These are phyloP conservation scores for Acleris cristana DNA, from an alignment of 2,888 invertebrate species.

Conservation along the genomic window DNA sequence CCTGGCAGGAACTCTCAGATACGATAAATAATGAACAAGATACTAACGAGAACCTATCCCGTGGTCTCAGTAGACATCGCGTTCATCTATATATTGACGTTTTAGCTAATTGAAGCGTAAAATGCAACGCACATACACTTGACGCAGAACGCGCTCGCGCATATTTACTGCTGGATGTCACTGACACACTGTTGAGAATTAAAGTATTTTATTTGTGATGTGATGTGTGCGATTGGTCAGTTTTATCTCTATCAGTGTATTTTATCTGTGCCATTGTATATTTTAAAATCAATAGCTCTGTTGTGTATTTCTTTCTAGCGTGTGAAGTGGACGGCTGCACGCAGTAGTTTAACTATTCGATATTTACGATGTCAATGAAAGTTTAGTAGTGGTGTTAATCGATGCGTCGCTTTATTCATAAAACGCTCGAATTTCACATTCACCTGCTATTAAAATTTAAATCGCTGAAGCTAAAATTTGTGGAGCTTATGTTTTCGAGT, in stretches of 20 bases:
- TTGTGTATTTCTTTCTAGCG: not conserved
- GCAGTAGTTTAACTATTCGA: slow-evolving; percentile 52
- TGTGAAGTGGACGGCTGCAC: slow-evolving; percentile 57
- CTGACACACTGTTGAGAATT: too few relatives aligned
- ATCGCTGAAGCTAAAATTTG: slow-evolving; percentile 22
- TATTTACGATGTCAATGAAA: slow-evolving; percentile 60
- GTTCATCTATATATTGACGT: too few relatives aligned
- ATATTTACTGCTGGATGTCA: too few relatives aligned
- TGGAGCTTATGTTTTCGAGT: slow-evolving; percentile 14
- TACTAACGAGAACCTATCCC: too few relatives aligned
- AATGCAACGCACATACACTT: too few relatives aligned
- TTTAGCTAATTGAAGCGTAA: too few relatives aligned
- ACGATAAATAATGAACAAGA: too few relatives aligned
- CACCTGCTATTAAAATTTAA: slow-evolving; percentile 17
- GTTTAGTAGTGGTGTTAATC: slow-evolving; percentile 45
- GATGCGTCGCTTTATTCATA: slow-evolving; percentile 33
- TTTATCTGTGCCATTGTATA: not conserved
- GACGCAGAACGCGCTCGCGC: too few relatives aligned
- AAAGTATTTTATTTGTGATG: too few relatives aligned
- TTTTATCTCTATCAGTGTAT: not conserved
- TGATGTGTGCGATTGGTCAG: not conserved
- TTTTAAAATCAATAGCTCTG: not conserved
- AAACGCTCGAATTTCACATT: slow-evolving; percentile 22
- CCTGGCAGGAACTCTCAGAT: too few relatives aligned
- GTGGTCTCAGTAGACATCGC: too few relatives aligned